Base-by-base conservation (phyloP, 2,113 vertebrate species). In the Percina caprodes region DNA sequence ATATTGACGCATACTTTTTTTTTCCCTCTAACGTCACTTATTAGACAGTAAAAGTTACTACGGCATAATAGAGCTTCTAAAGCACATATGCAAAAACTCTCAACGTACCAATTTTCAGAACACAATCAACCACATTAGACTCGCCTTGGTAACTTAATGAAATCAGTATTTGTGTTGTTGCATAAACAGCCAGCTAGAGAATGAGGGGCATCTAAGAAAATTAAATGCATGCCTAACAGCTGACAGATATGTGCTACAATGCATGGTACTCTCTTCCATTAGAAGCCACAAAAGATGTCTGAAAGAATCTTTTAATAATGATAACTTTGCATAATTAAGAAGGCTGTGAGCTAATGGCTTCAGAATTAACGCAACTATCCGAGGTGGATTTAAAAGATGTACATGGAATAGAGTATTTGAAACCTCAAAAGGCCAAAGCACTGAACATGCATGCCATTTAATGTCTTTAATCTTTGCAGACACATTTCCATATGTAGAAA, bases 281-380 rank as follows among this genome's bases (percentile, higher is more conserved):
- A 84, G 51, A 69, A 33, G 51, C 16, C 58, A 71, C 78, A 90
- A 87, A 87, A 88, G 72, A 88, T 8, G 18, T 85, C 80, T 77
- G 66, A 83, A 72, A 77, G 45, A 71, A 83, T 85, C 23, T 83
- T 84, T 89, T 88, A 86, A 74, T 87, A 80, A 86, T 82, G 74
- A 81, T 71, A 83, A 86, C 62, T 39, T 62, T 63, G 79, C 71
- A 80, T 88, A 76, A 88, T 82, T 74, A 82, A 87, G 73, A 67
- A 77, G 75, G 52, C 67, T 80, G 77, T 26, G 35, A 79, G 59
- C 65, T 82, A 76, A 85, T 86, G 82, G 69, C 82, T 77, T 10
- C 52, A 51, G 46, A 49, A 24, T 84, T 82, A 67, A 80, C 69
- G 74, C 21, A 54, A 42, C 67, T 24, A 54, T 63, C 62, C 39